Evolutionary conservation across 2,888 invertebrate species (phyloP).

Genomic region (Linnaemya tessellans): DNA sequence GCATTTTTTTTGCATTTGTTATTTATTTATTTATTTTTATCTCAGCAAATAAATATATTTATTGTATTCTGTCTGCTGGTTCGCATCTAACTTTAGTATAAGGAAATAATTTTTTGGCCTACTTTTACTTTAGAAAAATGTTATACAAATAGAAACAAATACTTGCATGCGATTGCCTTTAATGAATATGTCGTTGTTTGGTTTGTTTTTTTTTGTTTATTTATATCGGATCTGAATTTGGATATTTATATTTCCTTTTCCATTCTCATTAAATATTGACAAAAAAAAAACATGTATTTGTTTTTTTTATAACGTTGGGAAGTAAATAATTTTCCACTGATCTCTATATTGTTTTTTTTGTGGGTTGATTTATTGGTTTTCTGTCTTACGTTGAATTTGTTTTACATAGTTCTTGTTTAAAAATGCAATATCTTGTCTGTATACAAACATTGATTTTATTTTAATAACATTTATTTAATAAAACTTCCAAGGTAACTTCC

Average conservation of each 20-base stretch:
- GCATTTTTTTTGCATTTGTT: constrained; percentile 35
- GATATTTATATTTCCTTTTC: constrained; percentile 59
- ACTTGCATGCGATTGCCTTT: constrained; percentile 59
- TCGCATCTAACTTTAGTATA: constrained; percentile 42
- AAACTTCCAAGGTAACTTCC: too few relatives aligned
- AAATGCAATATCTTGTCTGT: too few relatives aligned
- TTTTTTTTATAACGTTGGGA: not conserved
- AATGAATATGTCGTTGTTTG: constrained; percentile 65
- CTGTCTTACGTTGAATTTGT: not conserved
- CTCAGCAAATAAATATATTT: constrained; percentile 21
- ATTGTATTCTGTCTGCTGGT: constrained; percentile 54
- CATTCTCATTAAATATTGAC: not conserved
- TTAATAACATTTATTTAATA: too few relatives aligned
- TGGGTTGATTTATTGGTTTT: not conserved
- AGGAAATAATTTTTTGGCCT: constrained; percentile 69
- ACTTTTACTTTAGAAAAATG: constrained; percentile 66
- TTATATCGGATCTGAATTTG: constrained; percentile 17
- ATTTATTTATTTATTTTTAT: constrained; percentile 49
- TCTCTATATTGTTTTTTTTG: not conserved
- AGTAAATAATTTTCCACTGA: not conserved
- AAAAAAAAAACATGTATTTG: constrained; percentile 1
- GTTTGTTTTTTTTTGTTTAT: not conserved
- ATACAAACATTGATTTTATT: too few relatives aligned
- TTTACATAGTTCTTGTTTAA: too few relatives aligned
- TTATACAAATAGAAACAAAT: constrained; percentile 42